Conservation (phyloP, 1,140 invertebrate species). For the Parasteatoda tepidariorum region DNA sequence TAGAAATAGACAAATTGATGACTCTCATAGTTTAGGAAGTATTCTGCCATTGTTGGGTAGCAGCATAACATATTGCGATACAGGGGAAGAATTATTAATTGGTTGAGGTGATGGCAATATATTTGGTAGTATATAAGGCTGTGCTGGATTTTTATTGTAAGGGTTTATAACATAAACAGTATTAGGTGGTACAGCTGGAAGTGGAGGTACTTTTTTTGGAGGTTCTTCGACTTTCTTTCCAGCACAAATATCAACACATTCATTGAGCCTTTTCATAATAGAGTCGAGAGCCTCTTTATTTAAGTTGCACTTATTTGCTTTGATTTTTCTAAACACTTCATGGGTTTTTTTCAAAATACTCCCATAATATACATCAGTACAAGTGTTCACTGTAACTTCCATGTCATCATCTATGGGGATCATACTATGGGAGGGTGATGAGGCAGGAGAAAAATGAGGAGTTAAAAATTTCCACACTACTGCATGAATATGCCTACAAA, state of each 20-base stretch:
- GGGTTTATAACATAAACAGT: no score
- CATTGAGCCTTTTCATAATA: conserved; percentile 23
- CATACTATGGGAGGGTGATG: neutral
- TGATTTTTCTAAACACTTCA: neutral
- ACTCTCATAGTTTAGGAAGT: no score
- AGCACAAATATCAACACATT: conserved; percentile 40
- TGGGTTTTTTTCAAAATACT: conserved; percentile 7
- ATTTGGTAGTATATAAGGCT: no score
- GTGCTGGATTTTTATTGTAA: no score
- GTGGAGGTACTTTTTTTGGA: no score
- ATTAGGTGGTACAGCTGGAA: no score
- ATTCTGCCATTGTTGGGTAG: no score
- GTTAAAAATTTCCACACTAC: conserved; percentile 38
- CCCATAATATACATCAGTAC: neutral
- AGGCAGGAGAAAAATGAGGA: conserved; percentile 8
- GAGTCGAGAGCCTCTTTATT: neutral
- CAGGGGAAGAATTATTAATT: no score
- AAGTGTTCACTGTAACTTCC: neutral
- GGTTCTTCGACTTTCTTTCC: no score
- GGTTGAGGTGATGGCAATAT: no score
- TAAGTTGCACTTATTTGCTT: neutral
- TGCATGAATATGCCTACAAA: conserved; percentile 42
- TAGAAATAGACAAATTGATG: no score
- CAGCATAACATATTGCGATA: no score
- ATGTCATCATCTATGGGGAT: neutral